Percentiles rank a stretch among this genome's conserved stretches.
These are phyloP conservation scores for Ptiloglossa arizonensis DNA, from an alignment of 1,140 invertebrate species.

Conservation along the genomic window DNA sequence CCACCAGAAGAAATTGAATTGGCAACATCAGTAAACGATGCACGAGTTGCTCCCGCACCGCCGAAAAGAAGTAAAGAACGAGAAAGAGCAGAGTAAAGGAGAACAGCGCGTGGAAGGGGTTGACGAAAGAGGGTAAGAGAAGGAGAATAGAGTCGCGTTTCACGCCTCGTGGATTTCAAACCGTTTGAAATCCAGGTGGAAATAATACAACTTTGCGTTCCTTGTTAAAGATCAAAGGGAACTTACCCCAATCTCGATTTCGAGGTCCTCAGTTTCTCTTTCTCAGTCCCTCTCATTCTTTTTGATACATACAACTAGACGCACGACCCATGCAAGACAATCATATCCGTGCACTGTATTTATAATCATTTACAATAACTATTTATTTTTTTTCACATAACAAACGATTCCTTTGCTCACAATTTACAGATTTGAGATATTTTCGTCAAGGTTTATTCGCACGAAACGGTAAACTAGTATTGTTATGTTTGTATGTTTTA, in stretches of 20 bases:
- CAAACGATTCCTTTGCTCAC: neutral
- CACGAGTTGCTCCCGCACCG: slow-evolving; percentile 26
- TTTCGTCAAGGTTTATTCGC: neutral
- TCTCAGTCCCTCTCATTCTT: neutral
- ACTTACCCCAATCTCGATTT: slow-evolving; percentile 70
- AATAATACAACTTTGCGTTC: slow-evolving; percentile 81
- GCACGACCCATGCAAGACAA: slow-evolving; percentile 25
- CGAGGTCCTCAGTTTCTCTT: slow-evolving; percentile 52
- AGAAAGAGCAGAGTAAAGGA: neutral
- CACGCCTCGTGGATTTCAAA: slow-evolving; percentile 76
- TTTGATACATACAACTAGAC: slow-evolving; percentile 4
- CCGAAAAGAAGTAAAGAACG: slow-evolving; percentile 51
- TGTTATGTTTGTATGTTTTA: neutral
- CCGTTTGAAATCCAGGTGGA: slow-evolving; percentile 78
- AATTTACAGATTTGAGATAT: neutral
- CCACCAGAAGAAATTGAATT: slow-evolving; percentile 57
- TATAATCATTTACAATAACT: slow-evolving; percentile 16
- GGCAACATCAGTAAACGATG: slow-evolving; percentile 65
- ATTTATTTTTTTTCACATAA: slow-evolving; percentile 17
- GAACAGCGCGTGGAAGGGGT: neutral
- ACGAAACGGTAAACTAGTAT: neutral
- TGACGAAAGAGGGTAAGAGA: slow-evolving; percentile 52
- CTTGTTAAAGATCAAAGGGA: slow-evolving; percentile 78
- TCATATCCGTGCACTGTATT: slow-evolving; percentile 36
- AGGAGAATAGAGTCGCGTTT: slow-evolving; percentile 70